phyloP scores from a whole-genome alignment of 2,113 vertebrate genomes.

The Oreochromis tanganicae region DNA sequence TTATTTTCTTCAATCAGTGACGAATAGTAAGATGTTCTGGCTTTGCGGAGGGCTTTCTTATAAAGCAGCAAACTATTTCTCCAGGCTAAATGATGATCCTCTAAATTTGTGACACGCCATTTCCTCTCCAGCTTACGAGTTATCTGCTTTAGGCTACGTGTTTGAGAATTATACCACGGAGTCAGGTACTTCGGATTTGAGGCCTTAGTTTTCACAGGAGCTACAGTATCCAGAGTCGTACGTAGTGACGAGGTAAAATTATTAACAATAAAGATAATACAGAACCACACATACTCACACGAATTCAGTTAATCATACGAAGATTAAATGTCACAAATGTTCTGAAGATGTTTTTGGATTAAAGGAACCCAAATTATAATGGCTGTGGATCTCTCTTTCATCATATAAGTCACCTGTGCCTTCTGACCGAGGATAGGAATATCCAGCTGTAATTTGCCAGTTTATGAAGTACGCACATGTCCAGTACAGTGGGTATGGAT shows the following conservation, averaged over 20 bases:
- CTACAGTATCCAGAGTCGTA: neutral
- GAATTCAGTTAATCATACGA: too few relatives aligned
- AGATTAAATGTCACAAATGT: too few relatives aligned
- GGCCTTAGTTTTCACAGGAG: neutral
- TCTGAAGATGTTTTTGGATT: too few relatives aligned
- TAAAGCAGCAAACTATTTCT: neutral
- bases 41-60: neutral
- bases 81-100: neutral
- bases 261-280: neutral
- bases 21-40: neutral
- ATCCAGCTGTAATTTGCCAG: too few relatives aligned
- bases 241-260: neutral
- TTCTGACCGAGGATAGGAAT: too few relatives aligned
- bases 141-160: fast-evolving
- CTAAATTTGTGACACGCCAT: neutral
- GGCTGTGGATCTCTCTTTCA: too few relatives aligned
- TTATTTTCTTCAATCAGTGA: neutral
- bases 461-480: too few relatives aligned
- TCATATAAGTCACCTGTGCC: too few relatives aligned
- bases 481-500: neutral
- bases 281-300: too few relatives aligned
- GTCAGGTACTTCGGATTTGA: neutral
- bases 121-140: fast-evolving
- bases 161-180: neutral
- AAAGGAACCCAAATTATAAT: too few relatives aligned